Evolutionary conservation across 2,113 vertebrate species (phyloP).

Genomic region (western clawed frog (Xenopus tropicalis)): UCB_Xtro_10.0 CM004445.2:113387001-113387500

Average conservation of each 20-base stretch:
- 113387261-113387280: background rate
- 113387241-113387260: background rate
- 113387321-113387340: background rate
- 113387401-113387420: too few species aligned
- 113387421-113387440: too few species aligned
- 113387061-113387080: slow-evolving; percentile 81
- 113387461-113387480: too few species aligned
- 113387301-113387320: background rate
- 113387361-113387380: too few species aligned
- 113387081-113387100: slow-evolving; percentile 70
- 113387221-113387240: background rate
- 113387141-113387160: slow-evolving; percentile 53
- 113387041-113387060: slow-evolving; percentile 82
- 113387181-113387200: background rate
- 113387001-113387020: slow-evolving; percentile 65
- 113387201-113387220: slow-evolving; percentile 20
- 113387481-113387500: too few species aligned
- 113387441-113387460: too few species aligned
- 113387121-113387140: slow-evolving; percentile 70
- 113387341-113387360: background rate
- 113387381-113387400: too few species aligned
- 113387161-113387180: slow-evolving; percentile 13
- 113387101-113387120: slow-evolving; percentile 75
- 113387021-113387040: slow-evolving; percentile 77
- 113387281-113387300: background rate